A percentile compares a stretch with the other conserved stretches of the same genome.
Evolutionary conservation across 2,888 invertebrate genomes (phyloP).

Genomic region (Griposia aprilina): DNA sequence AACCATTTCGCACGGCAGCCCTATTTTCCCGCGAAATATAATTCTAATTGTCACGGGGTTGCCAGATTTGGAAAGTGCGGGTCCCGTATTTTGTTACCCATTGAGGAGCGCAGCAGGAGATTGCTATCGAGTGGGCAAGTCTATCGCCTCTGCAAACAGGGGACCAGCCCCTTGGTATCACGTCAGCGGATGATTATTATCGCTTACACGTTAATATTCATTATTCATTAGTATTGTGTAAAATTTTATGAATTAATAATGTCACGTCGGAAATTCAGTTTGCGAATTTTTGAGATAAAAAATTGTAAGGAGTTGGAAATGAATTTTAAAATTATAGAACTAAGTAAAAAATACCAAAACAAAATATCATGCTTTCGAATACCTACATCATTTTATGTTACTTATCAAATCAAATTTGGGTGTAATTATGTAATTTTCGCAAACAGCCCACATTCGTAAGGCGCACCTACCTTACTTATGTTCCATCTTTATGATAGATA

Average conservation of each 20-base stretch:
- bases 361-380: not conserved
- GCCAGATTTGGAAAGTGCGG: conserved; percentile 76
- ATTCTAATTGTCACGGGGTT: conserved; percentile 74
- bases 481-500: not conserved
- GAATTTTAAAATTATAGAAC: not conserved
- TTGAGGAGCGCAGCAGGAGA: conserved; percentile 75
- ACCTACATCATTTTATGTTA: not conserved
- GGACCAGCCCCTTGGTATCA: conserved; percentile 70
- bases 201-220: conserved; percentile 83
- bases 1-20: conserved; percentile 63
- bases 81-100: conserved; percentile 76
- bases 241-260: conserved; percentile 62
- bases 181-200: conserved; percentile 82
- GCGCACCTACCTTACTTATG: not conserved
- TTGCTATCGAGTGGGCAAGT: conserved; percentile 78
- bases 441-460: not conserved
- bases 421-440: not conserved
- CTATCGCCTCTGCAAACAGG: conserved; percentile 76
- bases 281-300: conserved; percentile 25
- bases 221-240: conserved; percentile 81
- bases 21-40: conserved; percentile 72
- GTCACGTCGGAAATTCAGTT: conserved; percentile 29
- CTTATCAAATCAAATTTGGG: not conserved
- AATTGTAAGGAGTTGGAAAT: not conserved
- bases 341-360: not conserved